Evolutionary conservation across 2,888 invertebrate genomes (phyloP).

Genomic region (Cheilosia variabilis): DNA sequence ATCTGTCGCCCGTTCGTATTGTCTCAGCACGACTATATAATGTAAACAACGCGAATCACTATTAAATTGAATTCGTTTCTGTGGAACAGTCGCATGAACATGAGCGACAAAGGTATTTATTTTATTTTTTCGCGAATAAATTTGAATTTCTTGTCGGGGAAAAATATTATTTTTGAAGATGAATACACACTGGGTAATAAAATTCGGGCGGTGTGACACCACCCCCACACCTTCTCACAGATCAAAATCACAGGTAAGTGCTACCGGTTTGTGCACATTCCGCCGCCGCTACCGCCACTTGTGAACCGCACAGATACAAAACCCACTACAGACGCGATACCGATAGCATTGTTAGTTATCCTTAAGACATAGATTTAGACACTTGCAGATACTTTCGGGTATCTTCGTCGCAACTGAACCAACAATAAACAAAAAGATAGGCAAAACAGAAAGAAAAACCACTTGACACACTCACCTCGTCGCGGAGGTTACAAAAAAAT

Average conservation of each 20-base stretch:
- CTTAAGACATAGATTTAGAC: constrained; percentile 1
- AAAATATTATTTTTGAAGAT: constrained; percentile 36
- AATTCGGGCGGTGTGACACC: constrained; percentile 15
- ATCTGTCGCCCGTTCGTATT: neutral
- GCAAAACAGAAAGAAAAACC: constrained; percentile 6
- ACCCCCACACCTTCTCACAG: constrained; percentile 18
- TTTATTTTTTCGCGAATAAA: constrained; percentile 22
- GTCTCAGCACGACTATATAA: constrained; percentile 1
- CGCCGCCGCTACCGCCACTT: constrained; percentile 2
- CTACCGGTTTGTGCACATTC: constrained; percentile 24
- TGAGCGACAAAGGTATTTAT: constrained; percentile 3
- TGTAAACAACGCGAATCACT: constrained; percentile 10
- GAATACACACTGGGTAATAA: neutral
- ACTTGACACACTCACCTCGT: constrained; percentile 65
- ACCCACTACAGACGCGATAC: neutral
- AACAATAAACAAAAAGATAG: neutral
- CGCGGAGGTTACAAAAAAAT: constrained; percentile 69
- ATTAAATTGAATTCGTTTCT: constrained; percentile 1
- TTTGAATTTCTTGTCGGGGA: constrained; percentile 6
- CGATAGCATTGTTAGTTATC: constrained; percentile 4
- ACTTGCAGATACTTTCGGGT: constrained; percentile 18
- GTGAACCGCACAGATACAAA: constrained; percentile 25
- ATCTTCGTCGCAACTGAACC: constrained; percentile 27
- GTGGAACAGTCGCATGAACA: constrained; percentile 25
- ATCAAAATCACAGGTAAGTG: constrained; percentile 40